phyloP scores from a whole-genome alignment of 2,888 invertebrate genomes.

The Hymenopus coronatus region DNA sequence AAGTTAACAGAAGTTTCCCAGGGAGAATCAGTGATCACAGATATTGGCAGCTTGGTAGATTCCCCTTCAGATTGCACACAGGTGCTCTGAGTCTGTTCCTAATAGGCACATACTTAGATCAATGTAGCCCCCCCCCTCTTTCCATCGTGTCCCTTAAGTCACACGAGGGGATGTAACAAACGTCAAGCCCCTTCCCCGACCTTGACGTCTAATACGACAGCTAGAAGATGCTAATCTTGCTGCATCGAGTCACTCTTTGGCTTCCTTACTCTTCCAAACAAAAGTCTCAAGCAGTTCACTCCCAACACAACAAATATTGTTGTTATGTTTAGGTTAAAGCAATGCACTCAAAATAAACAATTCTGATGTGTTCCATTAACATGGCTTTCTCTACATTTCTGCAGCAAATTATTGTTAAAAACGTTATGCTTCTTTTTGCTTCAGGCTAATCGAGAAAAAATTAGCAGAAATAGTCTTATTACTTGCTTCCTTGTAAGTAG shows the following conservation, averaged over 20 bases:
- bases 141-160: background rate
- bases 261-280: background rate
- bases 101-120: background rate
- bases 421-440: too few relatives aligned
- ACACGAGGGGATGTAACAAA: background rate
- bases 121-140: background rate
- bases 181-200: background rate
- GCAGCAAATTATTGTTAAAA: too few relatives aligned
- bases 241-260: background rate
- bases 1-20: background rate
- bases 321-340: too few relatives aligned
- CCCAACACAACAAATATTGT: too few relatives aligned
- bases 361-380: too few relatives aligned
- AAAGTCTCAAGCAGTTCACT: background rate
- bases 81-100: background rate
- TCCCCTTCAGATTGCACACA: background rate
- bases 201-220: background rate
- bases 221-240: background rate
- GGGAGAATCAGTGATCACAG: background rate
- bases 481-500: too few relatives aligned
- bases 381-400: too few relatives aligned
- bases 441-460: too few relatives aligned
- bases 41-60: background rate
- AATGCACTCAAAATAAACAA: too few relatives aligned
- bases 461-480: too few relatives aligned